phyloP scores from a whole-genome alignment of 2,113 vertebrate species.

The human region GRCh38 chr21:32701001-32701500 shows the following conservation, averaged over 20 bases:
- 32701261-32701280: background rate
- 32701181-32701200: background rate
- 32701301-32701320: background rate
- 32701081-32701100: background rate
- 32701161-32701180: background rate
- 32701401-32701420: background rate
- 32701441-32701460: background rate
- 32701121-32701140: background rate
- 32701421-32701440: background rate
- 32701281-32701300: background rate
- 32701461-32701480: background rate
- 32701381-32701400: background rate
- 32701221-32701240: background rate
- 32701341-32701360: background rate
- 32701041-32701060: background rate
- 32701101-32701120: background rate
- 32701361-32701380: background rate
- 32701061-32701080: background rate
- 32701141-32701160: background rate
- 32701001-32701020: background rate
- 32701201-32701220: background rate
- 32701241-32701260: background rate
- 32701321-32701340: background rate
- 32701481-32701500: background rate
- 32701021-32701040: background rate